phyloP scores from a whole-genome alignment of 2,797 vertebrate species.

The Apogon hyalosoma region DNA sequence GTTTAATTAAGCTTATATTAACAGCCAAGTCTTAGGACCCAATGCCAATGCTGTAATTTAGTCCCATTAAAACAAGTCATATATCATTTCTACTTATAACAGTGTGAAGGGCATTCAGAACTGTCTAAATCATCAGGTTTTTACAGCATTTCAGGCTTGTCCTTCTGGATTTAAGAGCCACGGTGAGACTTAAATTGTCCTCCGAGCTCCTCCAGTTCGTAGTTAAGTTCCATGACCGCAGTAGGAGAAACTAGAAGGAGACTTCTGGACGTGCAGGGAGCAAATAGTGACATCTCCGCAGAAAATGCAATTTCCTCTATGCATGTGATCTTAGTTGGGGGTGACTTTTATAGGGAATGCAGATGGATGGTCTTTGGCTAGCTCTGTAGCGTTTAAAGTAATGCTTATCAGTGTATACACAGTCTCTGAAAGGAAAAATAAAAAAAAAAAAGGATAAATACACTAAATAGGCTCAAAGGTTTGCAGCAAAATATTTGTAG shows the following conservation, averaged over 20 bases:
- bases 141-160: background rate
- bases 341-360: no score
- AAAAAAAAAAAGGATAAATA: no score
- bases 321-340: slow-evolving; percentile 2
- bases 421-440: no score
- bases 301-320: background rate
- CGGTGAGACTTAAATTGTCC: background rate
- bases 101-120: slow-evolving; percentile 38
- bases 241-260: no score
- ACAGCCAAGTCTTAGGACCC: background rate
- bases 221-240: slow-evolving; percentile 3
- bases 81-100: slow-evolving; percentile 6
- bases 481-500: no score
- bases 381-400: no score
- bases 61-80: slow-evolving; percentile 25
- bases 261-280: background rate
- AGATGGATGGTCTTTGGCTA: no score
- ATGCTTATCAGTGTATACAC: no score
- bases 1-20: slow-evolving; percentile 38
- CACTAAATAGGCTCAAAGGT: no score
- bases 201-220: background rate
- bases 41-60: slow-evolving; percentile 17
- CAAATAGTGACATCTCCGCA: background rate
- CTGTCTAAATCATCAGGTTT: slow-evolving; percentile 16
- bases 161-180: background rate